Base-by-base conservation (phyloP, 2,797 vertebrate species). In the Hybognathus amarus region DNA sequence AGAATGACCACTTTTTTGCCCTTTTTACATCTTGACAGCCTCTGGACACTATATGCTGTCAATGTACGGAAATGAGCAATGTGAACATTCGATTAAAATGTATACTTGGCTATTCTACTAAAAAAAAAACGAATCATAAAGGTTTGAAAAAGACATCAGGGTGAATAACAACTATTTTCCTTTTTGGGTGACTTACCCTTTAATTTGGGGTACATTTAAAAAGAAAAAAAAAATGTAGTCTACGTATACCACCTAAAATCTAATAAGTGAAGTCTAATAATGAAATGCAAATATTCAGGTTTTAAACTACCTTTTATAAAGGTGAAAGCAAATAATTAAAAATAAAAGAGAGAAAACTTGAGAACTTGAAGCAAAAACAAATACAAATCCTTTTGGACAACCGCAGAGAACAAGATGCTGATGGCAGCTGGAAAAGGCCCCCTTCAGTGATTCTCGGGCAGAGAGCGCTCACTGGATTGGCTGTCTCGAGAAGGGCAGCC, bases 321-420 rank as follows among this genome's bases (percentile, higher is more conserved):
- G 92, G 91, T 92, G 95, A 94, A 93, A 87, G 85, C 88, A 86
- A 40, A 68, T 90, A 50, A 82, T 24, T 86, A 89, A 90, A 91
- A 85, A 86, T 17, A n/a, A 54, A 61, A 91, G 86, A 92, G 91
- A 94, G 93, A 93, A 94, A 96, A 95, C 95, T 95, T 97, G 92
- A 93, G 92, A n/a, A 64, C 64, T 82, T 77, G 71, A 96, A 97
- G 93, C 95, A 97, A 96, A 96, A 77, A 40, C 22, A 12, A 93
- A 98, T 99, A 99, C 97, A 98, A 99, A 99, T 98, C 97, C 97
- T 98, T 94, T 95, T 95, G 87, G 89, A 96, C 95, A 96, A 96
- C 95, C 94, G 96, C 93, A 96, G 95, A 97, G 97, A 98, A 98
- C 96, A 98, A 97, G 97, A 94, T 93, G 97, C 96, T 95, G 98